A percentile compares a stretch with the other conserved stretches of the same genome.
These are phyloP conservation scores for Sylvietta virens DNA, from an alignment of 2,113 vertebrate genomes.

Conservation along the genomic window DNA sequence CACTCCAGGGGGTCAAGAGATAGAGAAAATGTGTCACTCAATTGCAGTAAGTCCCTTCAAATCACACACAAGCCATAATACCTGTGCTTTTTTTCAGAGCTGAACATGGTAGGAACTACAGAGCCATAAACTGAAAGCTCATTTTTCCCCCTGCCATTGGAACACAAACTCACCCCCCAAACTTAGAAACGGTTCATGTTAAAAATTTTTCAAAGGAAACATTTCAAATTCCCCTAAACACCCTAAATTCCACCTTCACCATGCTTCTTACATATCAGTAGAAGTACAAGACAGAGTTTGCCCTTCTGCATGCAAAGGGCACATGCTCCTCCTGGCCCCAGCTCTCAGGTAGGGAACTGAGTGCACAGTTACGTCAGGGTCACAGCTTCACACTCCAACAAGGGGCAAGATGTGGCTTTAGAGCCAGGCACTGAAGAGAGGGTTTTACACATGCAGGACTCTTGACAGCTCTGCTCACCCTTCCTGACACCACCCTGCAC, in stretches of 20 bases:
- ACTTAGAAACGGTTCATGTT: not conserved
- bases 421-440: not conserved
- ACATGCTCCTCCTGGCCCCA: not conserved
- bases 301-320: not conserved
- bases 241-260: not conserved
- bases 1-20: not conserved
- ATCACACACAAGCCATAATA: not conserved
- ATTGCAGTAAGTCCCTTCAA: conserved; percentile 23
- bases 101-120: not conserved
- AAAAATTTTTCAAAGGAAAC: not conserved
- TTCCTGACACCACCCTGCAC: not conserved
- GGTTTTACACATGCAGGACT: not conserved
- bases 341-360: not conserved
- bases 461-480: not conserved
- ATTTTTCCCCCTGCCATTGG: not conserved
- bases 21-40: not conserved
- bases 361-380: not conserved
- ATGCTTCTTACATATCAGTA: not conserved
- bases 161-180: not conserved
- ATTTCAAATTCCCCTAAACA: not conserved
- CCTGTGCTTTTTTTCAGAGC: not conserved
- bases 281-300: not conserved
- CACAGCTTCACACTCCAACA: not conserved
- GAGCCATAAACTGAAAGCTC: not conserved
- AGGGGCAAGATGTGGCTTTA: not conserved